A percentile compares a stretch with the other conserved stretches of the same genome.
Evolutionary conservation across 2,888 invertebrate genomes (phyloP).

Genomic region (Phyto melanocephala): DNA sequence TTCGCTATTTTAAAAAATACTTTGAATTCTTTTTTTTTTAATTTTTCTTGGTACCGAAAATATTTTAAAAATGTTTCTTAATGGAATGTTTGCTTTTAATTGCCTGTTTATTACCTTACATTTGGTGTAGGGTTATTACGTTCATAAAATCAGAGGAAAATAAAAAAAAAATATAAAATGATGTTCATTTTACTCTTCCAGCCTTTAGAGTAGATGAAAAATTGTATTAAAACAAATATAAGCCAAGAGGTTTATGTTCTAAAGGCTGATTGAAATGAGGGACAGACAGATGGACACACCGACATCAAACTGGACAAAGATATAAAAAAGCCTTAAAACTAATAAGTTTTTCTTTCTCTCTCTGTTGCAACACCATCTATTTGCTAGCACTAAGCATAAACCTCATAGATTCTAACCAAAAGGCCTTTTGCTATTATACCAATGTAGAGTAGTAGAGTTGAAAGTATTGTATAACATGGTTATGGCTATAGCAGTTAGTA

Average conservation of each 20-base stretch:
- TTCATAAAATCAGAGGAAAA: neutral
- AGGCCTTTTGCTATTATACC: slow-evolving; percentile 27
- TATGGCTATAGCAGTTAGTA: neutral
- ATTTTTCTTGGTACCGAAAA: too few relatives aligned
- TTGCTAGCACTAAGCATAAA: neutral
- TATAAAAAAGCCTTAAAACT: slow-evolving; percentile 45
- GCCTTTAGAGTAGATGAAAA: slow-evolving; percentile 49
- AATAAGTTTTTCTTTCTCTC: slow-evolving; percentile 49
- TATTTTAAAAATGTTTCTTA: too few relatives aligned
- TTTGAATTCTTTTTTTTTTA: too few relatives aligned
- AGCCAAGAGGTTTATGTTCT: slow-evolving; percentile 57
- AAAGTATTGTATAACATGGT: slow-evolving; percentile 15
- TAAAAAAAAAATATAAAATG: slow-evolving; percentile 21
- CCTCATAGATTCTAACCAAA: slow-evolving; percentile 24
- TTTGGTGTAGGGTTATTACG: slow-evolving; percentile 6
- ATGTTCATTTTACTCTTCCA: slow-evolving; percentile 55
- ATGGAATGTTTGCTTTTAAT: too few relatives aligned
- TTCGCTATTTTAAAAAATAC: too few relatives aligned
- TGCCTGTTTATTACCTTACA: neutral
- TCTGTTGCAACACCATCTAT: neutral
- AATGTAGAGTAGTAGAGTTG: slow-evolving; percentile 14
- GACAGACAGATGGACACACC: neutral
- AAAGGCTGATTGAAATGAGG: slow-evolving; percentile 13
- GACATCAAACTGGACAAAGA: slow-evolving; percentile 28
- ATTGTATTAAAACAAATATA: slow-evolving; percentile 61